These are phyloP conservation scores for Cavia porcellus DNA, from an alignment of 2,113 vertebrate species.

Conservation along the genomic window DNA sequence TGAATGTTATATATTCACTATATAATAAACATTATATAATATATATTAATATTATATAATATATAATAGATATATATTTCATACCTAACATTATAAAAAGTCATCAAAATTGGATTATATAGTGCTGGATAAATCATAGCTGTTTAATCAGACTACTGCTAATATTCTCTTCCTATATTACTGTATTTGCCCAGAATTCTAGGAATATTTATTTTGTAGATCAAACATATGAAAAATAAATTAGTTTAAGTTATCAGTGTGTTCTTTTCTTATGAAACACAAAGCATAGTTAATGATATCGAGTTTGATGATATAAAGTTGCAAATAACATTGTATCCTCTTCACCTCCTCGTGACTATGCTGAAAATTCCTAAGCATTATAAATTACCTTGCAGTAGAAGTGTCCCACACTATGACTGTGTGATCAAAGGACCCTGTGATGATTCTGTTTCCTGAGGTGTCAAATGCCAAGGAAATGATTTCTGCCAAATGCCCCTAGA, in stretches of 20 bases:
- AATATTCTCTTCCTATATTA: not conserved
- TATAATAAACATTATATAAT: slow-evolving; percentile 20
- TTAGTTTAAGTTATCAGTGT: not conserved
- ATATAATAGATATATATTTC: not conserved
- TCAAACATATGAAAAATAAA: slow-evolving; percentile 40
- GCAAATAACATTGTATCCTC: not conserved
- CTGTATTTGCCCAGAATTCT: not conserved
- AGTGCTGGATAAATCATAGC: not conserved
- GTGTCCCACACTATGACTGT: slow-evolving; percentile 95
- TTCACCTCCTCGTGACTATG: not conserved
- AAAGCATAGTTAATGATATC: not conserved
- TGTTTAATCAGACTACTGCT: not conserved
- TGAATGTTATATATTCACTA: slow-evolving; percentile 51
- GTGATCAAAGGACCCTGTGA: slow-evolving; percentile 97
- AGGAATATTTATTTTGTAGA: not conserved
- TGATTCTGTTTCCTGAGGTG: slow-evolving; percentile 92
- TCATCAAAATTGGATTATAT: slow-evolving; percentile 50
- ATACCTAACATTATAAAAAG: slow-evolving; percentile 26
- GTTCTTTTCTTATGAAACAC: not conserved
- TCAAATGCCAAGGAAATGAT: slow-evolving; percentile 95
- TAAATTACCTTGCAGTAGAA: slow-evolving; percentile 92
- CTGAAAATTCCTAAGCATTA: not conserved
- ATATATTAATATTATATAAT: not conserved
- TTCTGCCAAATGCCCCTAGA: slow-evolving; percentile 96
- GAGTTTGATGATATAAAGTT: not conserved